Base-by-base conservation (phyloP, 2,888 invertebrate species). In the Acanthosepion pharaonis region DNA sequence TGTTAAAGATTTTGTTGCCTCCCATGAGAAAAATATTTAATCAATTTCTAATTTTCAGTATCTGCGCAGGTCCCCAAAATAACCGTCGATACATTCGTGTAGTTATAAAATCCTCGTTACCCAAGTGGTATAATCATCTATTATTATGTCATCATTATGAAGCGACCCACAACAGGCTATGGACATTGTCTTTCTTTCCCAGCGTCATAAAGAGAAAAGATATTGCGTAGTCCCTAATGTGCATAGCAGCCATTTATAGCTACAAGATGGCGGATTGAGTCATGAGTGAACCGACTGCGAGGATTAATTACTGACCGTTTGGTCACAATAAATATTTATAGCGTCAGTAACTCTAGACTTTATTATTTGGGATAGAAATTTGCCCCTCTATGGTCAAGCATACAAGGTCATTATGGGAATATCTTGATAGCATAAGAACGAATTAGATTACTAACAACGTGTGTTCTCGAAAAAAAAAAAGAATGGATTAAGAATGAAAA, bases 261-360 rank as follows among this genome's bases (percentile, higher is more conserved):
- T 78, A 78, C 78, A 33, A 78, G 33, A 23, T 4, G n/a, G n/a
- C n/a, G n/a, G 9, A 33, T 78, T n/a, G 78, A 78, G n/a, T 78
- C 78, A 78, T 5, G 33, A 78, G 78, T n/a, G n/a, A 15, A 78
- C n/a, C n/a, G n/a, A n/a, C n/a, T 15, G n/a, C 15, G 78, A n/a
- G 78, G 78, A 78, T 78, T 78, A 78, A n/a, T 78, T 78, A 78
- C 78, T 33, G 23, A n/a, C 18, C n/a, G n/a, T n/a, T 78, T 78
- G 78, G 78, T n/a, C n/a, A 78, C n/a, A n/a, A 78, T 78, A 78
- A 78, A 78, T 78, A 78, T 78, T 78, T 78, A 78, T 78, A 78
- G 78, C 33, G 15, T n/a, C 78, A n/a, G 78, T 78, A n/a, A 78
- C n/a, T 78, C 78, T 78, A 78, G n/a, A 78, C n/a, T 78, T 78